A percentile compares a stretch with the other conserved stretches of the same genome.
Conservation (phyloP, 1,140 invertebrate species). For the Procambarus virginalis region DNA sequence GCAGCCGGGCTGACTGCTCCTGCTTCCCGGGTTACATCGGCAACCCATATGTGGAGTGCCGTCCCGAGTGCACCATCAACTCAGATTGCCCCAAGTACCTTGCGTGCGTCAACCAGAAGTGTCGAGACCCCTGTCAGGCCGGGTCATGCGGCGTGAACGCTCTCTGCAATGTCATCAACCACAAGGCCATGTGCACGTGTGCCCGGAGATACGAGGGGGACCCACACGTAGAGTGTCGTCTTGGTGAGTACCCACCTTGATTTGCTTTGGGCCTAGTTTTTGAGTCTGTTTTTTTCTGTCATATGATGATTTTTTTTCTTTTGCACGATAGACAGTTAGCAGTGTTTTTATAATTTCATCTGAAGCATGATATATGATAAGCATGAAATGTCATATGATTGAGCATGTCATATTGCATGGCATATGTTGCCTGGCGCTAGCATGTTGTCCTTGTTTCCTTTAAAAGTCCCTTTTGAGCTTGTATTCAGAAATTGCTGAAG, state of each 20-base stretch:
- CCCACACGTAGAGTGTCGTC: conserved; percentile 73
- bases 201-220: conserved; percentile 73
- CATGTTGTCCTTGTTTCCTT: not conserved
- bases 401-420: conserved; percentile 19
- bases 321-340: not conserved
- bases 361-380: conserved; percentile 45
- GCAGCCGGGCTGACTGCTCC: conserved; percentile 78
- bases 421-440: conserved; percentile 15
- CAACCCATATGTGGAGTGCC: conserved; percentile 88
- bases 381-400: conserved; percentile 11
- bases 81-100: conserved; percentile 86
- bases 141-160: conserved; percentile 84
- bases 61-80: conserved; percentile 82
- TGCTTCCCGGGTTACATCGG: conserved; percentile 87
- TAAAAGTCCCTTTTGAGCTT: not conserved
- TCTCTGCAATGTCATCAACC: conserved; percentile 83
- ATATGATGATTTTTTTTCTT: conserved; percentile 6
- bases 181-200: conserved; percentile 78
- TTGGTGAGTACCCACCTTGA: conserved; percentile 63
- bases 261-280: conserved; percentile 27
- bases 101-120: conserved; percentile 81
- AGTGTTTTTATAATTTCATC: not conserved
- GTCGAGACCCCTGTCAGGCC: conserved; percentile 81
- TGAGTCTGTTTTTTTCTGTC: conserved; percentile 32
- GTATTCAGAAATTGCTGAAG: conserved; percentile 6